phyloP scores from a whole-genome alignment of 2,888 invertebrate genomes.

The Agapetus fuscipes region DNA sequence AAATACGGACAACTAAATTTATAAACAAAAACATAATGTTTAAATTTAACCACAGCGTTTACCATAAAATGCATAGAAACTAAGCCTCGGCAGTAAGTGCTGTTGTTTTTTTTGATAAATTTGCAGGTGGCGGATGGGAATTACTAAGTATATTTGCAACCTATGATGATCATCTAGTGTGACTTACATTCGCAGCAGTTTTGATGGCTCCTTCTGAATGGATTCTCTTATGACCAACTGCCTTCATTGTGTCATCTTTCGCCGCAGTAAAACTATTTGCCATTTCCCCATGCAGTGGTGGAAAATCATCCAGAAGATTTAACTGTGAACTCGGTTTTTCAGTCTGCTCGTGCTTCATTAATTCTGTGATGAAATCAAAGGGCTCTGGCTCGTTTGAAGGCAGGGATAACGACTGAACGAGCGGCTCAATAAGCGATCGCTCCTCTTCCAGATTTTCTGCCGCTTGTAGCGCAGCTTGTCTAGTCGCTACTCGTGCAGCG shows the following conservation, averaged over 20 bases:
- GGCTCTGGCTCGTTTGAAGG: conserved; percentile 3
- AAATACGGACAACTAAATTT: background rate
- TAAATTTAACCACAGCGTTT: conserved; percentile 4
- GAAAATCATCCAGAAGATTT: too few relatives aligned
- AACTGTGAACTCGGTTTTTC: too few relatives aligned
- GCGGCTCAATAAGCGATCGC: conserved; percentile 7
- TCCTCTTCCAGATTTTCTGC: conserved; percentile 6
- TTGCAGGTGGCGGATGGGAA: too few relatives aligned
- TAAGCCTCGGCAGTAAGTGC: too few relatives aligned
- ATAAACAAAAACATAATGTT: background rate
- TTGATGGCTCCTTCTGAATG: conserved; percentile 10
- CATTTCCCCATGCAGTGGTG: too few relatives aligned
- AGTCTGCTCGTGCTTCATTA: conserved; percentile 14
- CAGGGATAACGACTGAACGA: conserved; percentile 8
- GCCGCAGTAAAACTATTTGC: too few relatives aligned
- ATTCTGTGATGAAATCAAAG: conserved; percentile 18
- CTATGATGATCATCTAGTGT: too few relatives aligned
- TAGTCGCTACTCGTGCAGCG: conserved; percentile 29
- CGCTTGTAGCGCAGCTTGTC: background rate
- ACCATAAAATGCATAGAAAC: too few relatives aligned
- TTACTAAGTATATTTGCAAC: too few relatives aligned
- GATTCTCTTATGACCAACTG: conserved; percentile 9
- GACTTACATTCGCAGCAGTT: background rate
- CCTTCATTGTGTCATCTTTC: too few relatives aligned
- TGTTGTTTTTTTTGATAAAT: too few relatives aligned